phyloP scores from a whole-genome alignment of 2,888 invertebrate genomes.

The Pachliopta kotzebuea region DNA sequence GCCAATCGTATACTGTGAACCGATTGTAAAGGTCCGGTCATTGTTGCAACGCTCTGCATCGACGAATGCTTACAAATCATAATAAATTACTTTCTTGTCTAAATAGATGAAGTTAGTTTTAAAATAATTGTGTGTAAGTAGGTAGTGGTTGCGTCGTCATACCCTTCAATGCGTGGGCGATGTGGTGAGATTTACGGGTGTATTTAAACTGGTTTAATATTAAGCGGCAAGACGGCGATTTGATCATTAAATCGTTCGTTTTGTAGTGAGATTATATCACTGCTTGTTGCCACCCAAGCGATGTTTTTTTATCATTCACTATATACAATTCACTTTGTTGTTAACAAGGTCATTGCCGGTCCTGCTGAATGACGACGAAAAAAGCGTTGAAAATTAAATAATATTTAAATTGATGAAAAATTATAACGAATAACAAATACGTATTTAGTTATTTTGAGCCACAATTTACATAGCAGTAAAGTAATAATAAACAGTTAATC shows the following conservation, averaged over 20 bases:
- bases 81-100: conserved; percentile 10
- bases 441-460: no score
- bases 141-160: conserved; percentile 51
- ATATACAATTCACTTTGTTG: conserved; percentile 4
- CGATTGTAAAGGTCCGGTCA: conserved; percentile 14
- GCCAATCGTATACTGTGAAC: conserved; percentile 15
- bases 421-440: neutral
- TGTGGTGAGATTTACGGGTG: conserved; percentile 72
- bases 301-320: conserved; percentile 20
- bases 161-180: conserved; percentile 63
- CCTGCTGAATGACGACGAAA: neutral
- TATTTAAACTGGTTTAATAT: conserved; percentile 77
- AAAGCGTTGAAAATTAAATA: neutral
- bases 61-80: conserved; percentile 15
- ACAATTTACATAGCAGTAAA: no score
- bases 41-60: conserved; percentile 13
- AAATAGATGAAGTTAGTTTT: conserved; percentile 16
- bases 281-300: conserved; percentile 67
- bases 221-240: conserved; percentile 50
- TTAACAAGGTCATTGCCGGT: conserved; percentile 4
- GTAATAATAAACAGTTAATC: no score
- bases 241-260: conserved; percentile 74
- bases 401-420: neutral
- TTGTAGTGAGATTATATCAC: conserved; percentile 70
- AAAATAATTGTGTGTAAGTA: conserved; percentile 28